These are phyloP conservation scores for Gallinago jamesoni DNA, from an alignment of 2,113 vertebrate species.

Conservation along the genomic window DNA sequence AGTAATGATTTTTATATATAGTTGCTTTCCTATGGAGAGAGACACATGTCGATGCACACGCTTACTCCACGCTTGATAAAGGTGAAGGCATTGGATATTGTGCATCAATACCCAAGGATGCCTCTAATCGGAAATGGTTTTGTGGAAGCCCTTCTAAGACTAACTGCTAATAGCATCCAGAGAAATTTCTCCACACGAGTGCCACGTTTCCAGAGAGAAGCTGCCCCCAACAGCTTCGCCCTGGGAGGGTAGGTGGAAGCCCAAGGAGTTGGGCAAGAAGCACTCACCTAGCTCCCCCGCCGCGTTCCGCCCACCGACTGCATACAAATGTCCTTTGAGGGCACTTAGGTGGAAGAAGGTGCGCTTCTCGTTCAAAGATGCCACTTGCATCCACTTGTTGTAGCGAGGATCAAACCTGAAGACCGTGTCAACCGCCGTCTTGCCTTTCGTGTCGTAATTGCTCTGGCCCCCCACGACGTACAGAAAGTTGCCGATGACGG, in stretches of 20 bases:
- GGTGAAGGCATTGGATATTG: background rate
- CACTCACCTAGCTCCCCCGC: constrained; percentile 94
- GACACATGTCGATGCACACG: accelerated
- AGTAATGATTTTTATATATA: background rate
- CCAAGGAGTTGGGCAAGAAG: background rate
- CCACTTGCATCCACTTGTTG: constrained; percentile 99
- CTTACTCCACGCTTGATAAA: background rate
- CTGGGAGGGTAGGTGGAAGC: background rate
- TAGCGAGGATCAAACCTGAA: constrained; percentile 98
- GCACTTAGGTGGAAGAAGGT: constrained; percentile 99
- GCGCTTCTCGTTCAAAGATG: constrained; percentile 95
- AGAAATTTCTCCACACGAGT: background rate
- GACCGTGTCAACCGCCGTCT: constrained; percentile 96
- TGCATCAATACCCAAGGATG: background rate
- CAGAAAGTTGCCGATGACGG: constrained; percentile 98
- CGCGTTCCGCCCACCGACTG: constrained; percentile 93
- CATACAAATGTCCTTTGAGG: constrained; percentile 97
- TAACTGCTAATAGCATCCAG: background rate
- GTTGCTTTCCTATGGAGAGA: accelerated
- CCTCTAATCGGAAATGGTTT: accelerated
- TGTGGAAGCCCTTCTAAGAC: background rate
- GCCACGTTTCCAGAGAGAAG: background rate
- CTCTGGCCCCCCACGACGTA: constrained; percentile 98
- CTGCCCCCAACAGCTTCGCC: accelerated
- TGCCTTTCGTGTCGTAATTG: constrained; percentile 99